phyloP scores from a whole-genome alignment of 2,113 vertebrate genomes.

The Passerina amoena region DNA sequence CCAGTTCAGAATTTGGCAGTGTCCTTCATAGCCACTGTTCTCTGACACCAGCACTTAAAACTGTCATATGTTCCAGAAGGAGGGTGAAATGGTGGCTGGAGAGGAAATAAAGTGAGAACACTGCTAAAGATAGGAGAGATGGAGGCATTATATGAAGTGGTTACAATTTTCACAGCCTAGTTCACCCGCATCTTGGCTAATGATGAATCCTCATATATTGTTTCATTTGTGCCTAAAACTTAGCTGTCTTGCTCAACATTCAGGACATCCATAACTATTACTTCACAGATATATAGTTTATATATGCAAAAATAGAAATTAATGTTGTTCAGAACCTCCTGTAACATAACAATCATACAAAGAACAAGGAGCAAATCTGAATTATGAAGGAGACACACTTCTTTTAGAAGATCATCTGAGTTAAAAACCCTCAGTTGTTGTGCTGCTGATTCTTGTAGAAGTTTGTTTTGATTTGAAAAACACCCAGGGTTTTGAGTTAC shows the following conservation, averaged over 20 bases:
- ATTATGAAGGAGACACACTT: neutral
- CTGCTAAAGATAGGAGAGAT: neutral
- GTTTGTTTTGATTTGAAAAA: conserved; percentile 1
- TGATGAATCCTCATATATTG: neutral
- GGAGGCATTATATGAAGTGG: neutral
- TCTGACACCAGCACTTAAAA: neutral
- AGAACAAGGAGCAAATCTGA: neutral
- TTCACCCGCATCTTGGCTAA: neutral
- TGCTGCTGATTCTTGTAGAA: neutral
- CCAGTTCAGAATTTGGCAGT: neutral
- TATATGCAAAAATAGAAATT: neutral
- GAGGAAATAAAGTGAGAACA: neutral
- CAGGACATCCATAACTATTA: neutral
- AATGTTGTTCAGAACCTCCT: neutral
- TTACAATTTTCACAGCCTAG: neutral
- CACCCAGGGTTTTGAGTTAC: neutral
- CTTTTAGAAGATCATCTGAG: neutral
- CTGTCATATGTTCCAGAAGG: fast-evolving
- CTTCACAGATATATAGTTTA: neutral
- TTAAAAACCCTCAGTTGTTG: neutral
- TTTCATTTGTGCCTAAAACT: neutral
- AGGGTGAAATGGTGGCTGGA: neutral
- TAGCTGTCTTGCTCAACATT: neutral
- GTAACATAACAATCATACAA: neutral
- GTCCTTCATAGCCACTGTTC: neutral